These are phyloP conservation scores for Ecliptopera silaceata DNA, from an alignment of 2,888 invertebrate species.

Conservation along the genomic window DNA sequence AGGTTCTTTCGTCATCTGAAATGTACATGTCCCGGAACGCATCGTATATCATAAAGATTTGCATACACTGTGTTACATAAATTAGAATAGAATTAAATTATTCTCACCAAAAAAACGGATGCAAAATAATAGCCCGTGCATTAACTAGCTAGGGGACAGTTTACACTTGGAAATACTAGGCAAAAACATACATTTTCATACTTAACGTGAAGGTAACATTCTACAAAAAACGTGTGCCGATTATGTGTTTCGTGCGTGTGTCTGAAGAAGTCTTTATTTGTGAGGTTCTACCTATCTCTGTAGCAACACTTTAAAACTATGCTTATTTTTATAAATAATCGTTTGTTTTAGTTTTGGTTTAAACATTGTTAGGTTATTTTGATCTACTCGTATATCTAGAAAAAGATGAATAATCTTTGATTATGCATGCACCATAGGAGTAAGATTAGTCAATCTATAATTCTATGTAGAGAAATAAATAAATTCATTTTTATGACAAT, in stretches of 20 bases:
- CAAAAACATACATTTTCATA: conserved; percentile 23
- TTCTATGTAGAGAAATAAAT: too few relatives aligned
- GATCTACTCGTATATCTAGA: too few relatives aligned
- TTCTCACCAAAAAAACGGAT: conserved; percentile 16
- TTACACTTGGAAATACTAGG: conserved; percentile 4
- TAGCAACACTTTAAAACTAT: too few relatives aligned
- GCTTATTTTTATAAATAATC: too few relatives aligned
- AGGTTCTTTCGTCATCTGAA: conserved; percentile 21
- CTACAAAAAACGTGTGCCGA: conserved; percentile 10
- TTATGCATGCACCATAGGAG: too few relatives aligned
- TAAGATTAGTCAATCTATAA: too few relatives aligned
- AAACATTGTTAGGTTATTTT: too few relatives aligned
- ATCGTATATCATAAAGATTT: conserved; percentile 25
- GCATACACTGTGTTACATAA: conserved; percentile 19
- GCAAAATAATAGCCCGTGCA: conserved; percentile 2
- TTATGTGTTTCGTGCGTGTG: not conserved
- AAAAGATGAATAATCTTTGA: too few relatives aligned
- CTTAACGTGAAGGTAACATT: conserved; percentile 1
- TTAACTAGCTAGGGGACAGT: conserved; percentile 3
- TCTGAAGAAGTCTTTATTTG: conserved; percentile 1
- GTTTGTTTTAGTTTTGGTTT: too few relatives aligned
- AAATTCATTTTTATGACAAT: too few relatives aligned
- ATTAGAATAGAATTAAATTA: conserved; percentile 9
- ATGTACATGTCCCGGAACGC: conserved; percentile 22
- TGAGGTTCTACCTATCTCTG: too few relatives aligned